These are phyloP conservation scores for Atta colombica DNA, from an alignment of 1,140 invertebrate genomes.

Conservation along the genomic window DNA sequence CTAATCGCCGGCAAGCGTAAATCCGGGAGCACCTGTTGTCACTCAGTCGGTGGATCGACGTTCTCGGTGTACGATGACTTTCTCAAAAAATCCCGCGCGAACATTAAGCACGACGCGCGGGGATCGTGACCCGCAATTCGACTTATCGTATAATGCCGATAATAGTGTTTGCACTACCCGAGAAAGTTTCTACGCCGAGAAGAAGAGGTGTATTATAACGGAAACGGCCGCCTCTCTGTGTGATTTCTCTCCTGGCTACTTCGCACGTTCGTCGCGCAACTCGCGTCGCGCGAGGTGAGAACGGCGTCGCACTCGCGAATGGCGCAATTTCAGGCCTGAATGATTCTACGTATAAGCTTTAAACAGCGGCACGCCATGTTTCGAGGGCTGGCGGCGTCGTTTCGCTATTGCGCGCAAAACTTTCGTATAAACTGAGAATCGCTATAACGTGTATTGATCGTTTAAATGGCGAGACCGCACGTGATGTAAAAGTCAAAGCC, in stretches of 20 bases:
- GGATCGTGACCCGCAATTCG: conserved; percentile 71
- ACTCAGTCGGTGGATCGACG: conserved; percentile 45
- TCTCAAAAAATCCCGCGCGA: conserved; percentile 45
- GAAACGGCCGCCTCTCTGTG: conserved; percentile 66
- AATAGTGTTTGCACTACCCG: conserved; percentile 77
- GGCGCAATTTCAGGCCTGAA: conserved; percentile 57
- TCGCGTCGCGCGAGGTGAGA: conserved; percentile 52
- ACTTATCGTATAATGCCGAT: conserved; percentile 76
- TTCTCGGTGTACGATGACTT: conserved; percentile 19
- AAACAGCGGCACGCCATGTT: conserved; percentile 23
- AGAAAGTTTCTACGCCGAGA: conserved; percentile 76
- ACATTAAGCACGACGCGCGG: conserved; percentile 56
- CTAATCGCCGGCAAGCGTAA: conserved; percentile 54
- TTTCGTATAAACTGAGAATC: conserved; percentile 45
- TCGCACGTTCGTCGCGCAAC: conserved; percentile 70
- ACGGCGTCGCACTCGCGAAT: conserved; percentile 37
- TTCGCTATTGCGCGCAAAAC: conserved; percentile 44
- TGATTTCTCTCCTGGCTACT: conserved; percentile 78
- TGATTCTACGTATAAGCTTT: conserved; percentile 42
- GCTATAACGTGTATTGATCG: background rate
- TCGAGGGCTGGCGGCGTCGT: conserved; percentile 43
- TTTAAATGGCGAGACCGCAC: conserved; percentile 29
- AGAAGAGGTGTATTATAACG: conserved; percentile 71
- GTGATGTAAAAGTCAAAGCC: conserved; percentile 27
- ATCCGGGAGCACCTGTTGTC: conserved; percentile 57